Evolutionary conservation across 2,113 vertebrate species (phyloP).

Genomic region (Pelvicachromis taeniatus): DNA sequence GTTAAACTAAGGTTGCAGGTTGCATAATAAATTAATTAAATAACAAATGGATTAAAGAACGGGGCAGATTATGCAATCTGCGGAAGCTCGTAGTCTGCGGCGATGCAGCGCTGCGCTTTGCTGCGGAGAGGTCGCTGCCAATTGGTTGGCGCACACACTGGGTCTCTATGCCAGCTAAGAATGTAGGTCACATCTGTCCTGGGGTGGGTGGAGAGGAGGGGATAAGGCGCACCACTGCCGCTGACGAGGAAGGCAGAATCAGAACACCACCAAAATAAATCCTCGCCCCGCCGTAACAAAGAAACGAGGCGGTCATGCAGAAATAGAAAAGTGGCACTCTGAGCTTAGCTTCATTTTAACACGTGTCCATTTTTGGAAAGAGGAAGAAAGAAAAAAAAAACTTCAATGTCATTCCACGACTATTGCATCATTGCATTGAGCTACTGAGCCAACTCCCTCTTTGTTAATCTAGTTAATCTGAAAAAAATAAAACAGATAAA

Average conservation of each 20-base stretch:
- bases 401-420: not conserved
- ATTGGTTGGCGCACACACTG: conserved; percentile 44
- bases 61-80: conserved; percentile 61
- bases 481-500: not conserved
- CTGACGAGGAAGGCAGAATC: conserved; percentile 31
- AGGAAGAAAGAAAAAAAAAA: not conserved
- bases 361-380: not conserved
- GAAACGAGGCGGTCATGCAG: not conserved
- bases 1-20: conserved; percentile 2
- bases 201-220: conserved; percentile 4
- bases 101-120: conserved; percentile 1
- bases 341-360: not conserved
- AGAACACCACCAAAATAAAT: conserved; percentile 49
- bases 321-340: not conserved
- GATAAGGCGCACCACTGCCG: not conserved
- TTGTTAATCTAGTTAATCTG: not conserved
- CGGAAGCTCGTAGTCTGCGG: conserved; percentile 51
- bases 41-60: conserved; percentile 43
- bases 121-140: conserved; percentile 29
- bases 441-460: not conserved
- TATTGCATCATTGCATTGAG: conserved; percentile 1
- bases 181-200: conserved; percentile 75
- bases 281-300: conserved; percentile 48
- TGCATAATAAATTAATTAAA: conserved; percentile 55
- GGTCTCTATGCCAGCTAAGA: conserved; percentile 57